Evolutionary conservation across 2,888 invertebrate species (phyloP), one percentile per base, ranked within the genome.

Genomic region (Drosophila glabriapex): DNA sequence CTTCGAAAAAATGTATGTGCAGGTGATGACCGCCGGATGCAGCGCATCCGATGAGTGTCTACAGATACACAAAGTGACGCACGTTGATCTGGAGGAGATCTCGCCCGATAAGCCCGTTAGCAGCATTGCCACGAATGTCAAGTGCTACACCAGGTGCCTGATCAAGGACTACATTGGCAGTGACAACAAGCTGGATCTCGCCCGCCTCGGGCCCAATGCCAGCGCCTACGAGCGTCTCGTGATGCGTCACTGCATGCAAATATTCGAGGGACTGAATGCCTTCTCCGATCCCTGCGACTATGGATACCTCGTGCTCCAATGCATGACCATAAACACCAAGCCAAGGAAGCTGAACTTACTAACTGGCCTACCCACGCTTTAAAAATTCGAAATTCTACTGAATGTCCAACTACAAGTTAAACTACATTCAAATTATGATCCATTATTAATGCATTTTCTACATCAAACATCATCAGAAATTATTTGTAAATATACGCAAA

Each of bases 101-200:
- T 56, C 68, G 14, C 49, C 74, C 4, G 39, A 53, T 0, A 61
- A 56, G 22, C 60, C 74, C n/a, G 29, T 60, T 7, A 28, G 3
- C 12, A 9, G n/a, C 7, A 49, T 73, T n/a, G 52, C 63, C 4
- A 5, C 49, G 0, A 74, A 74, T 7, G 53, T 74, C 41, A 74
- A 74, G 52, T 73, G 74, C 49, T 68, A 63, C 46, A 74, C 74
- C 43, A 63, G 63, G 12, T 74, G 74, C 28, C 59, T 74, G 41
- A 33, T 74, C 1, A 22, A 25, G 22, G 74, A 74, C 31, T 73
- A 53, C 35, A 46, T 73, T n/a, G 68, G 52, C 39, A 19, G n/a
- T 0, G 46, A 73, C 1, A 28, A 61, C 56, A 73, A 53, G 41
- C 52, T 74, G 25, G 60, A 73, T 25, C 39, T 68, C 52, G 5